Conservation (phyloP, 2,113 vertebrate genomes). For the Lynx canadensis region DNA sequence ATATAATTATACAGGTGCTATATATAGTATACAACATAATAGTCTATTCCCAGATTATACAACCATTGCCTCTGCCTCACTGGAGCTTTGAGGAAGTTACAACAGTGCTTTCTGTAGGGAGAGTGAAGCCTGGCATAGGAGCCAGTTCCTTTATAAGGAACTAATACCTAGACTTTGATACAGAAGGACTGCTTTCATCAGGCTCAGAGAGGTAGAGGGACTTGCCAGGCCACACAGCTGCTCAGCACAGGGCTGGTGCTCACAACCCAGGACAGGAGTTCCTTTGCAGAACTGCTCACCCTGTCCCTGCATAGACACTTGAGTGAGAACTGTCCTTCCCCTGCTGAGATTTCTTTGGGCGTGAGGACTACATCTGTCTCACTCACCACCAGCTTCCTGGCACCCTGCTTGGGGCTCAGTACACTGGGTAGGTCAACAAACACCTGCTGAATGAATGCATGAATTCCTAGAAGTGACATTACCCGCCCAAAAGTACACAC, state of each 20-base stretch:
- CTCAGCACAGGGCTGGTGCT: not conserved
- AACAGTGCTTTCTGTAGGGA: not conserved
- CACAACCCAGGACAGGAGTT: not conserved
- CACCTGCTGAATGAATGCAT: not conserved
- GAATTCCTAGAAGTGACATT: not conserved
- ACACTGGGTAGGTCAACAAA: not conserved
- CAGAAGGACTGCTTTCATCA: not conserved
- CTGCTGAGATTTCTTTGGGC: not conserved
- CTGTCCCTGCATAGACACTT: not conserved
- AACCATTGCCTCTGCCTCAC: not conserved
- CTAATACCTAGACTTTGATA: not conserved
- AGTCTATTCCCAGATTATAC: not conserved
- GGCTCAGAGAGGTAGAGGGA: not conserved
- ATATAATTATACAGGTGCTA: not conserved
- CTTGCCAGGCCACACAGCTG: not conserved
- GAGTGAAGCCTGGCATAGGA: not conserved
- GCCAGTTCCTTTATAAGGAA: not conserved
- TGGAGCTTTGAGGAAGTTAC: not conserved
- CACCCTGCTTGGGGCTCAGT: not conserved
- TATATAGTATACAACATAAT: not conserved
- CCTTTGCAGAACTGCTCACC: not conserved
- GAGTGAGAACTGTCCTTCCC: no score
- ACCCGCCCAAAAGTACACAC: not conserved
- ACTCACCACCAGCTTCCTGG: not conserved
- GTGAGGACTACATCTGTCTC: not conserved